Conservation (phyloP, 2,888 invertebrate genomes). For the Cephonodes hylas region DNA sequence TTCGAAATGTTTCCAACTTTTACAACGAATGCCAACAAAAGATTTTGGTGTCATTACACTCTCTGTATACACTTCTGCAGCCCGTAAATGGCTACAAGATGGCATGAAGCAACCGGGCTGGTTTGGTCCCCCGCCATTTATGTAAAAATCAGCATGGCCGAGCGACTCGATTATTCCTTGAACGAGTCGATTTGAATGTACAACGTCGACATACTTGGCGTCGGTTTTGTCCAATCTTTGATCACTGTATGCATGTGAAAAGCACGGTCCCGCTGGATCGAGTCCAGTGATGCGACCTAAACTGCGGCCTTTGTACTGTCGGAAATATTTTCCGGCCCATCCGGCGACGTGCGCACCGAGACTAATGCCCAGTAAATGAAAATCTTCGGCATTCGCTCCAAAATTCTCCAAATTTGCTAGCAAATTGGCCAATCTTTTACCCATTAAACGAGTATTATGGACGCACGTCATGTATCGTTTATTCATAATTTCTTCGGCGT, state of each 20-base stretch:
- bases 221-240: slow-evolving; percentile 70
- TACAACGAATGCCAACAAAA: slow-evolving; percentile 62
- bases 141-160: slow-evolving; percentile 88
- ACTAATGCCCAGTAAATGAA: slow-evolving; percentile 81
- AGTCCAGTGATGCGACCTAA: slow-evolving; percentile 73
- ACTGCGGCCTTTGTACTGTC: slow-evolving; percentile 56
- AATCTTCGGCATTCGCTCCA: slow-evolving; percentile 67
- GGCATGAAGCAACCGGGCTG: slow-evolving; percentile 85
- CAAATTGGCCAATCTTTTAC: slow-evolving; percentile 76
- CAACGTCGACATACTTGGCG: slow-evolving; percentile 69
- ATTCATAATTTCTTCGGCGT: slow-evolving; percentile 69
- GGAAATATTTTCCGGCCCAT: slow-evolving; percentile 72
- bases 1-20: slow-evolving; percentile 66
- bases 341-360: slow-evolving; percentile 82
- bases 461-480: slow-evolving; percentile 70
- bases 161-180: slow-evolving; percentile 78
- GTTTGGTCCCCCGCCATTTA: slow-evolving; percentile 85
- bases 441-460: slow-evolving; percentile 70
- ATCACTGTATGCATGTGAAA: slow-evolving; percentile 64
- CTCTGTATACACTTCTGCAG: slow-evolving; percentile 67
- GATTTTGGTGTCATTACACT: slow-evolving; percentile 65
- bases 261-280: slow-evolving; percentile 77
- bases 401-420: slow-evolving; percentile 71
- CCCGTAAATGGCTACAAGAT: slow-evolving; percentile 72
- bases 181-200: slow-evolving; percentile 71